phyloP scores from a whole-genome alignment of 2,888 invertebrate genomes.

The Drosophila algonquin region DNA sequence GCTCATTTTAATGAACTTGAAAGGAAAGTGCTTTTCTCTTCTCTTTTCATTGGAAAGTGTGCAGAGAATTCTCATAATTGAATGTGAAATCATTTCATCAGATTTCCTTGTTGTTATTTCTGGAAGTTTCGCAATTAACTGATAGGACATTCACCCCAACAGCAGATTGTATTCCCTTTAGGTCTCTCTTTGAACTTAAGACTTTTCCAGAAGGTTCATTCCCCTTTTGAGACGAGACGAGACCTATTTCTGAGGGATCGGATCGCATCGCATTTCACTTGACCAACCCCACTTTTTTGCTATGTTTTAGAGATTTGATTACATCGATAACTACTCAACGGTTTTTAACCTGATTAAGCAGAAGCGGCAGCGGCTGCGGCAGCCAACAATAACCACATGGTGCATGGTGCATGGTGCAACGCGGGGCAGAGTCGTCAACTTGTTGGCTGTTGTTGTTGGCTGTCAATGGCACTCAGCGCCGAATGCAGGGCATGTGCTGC shows the following conservation, averaged over 20 bases:
- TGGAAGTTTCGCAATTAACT: too few relatives aligned
- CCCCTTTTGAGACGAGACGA: conserved; percentile 1
- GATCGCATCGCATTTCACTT: conserved; percentile 42
- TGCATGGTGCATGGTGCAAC: conserved; percentile 4
- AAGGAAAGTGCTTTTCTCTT: conserved; percentile 15
- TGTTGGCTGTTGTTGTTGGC: conserved; percentile 49
- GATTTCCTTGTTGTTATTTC: too few relatives aligned
- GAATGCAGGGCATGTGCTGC: conserved; percentile 80
- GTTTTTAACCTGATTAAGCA: conserved; percentile 72
- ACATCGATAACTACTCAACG: conserved; percentile 50
- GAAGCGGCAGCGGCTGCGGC: conserved; percentile 53
- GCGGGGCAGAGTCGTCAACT: conserved; percentile 36
- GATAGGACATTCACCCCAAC: neutral
- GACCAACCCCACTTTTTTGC: conserved; percentile 33
- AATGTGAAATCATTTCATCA: too few relatives aligned
- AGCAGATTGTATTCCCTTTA: neutral
- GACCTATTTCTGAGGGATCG: conserved; percentile 2
- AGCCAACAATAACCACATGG: conserved; percentile 18
- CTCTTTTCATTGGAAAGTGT: neutral
- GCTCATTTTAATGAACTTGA: conserved; percentile 11
- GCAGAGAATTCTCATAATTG: too few relatives aligned
- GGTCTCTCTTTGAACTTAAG: neutral
- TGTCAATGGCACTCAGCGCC: conserved; percentile 77
- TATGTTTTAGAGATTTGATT: conserved; percentile 53
- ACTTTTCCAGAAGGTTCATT: neutral